phyloP scores from a whole-genome alignment of 2,797 vertebrate species.

The Brotula barbata region DNA sequence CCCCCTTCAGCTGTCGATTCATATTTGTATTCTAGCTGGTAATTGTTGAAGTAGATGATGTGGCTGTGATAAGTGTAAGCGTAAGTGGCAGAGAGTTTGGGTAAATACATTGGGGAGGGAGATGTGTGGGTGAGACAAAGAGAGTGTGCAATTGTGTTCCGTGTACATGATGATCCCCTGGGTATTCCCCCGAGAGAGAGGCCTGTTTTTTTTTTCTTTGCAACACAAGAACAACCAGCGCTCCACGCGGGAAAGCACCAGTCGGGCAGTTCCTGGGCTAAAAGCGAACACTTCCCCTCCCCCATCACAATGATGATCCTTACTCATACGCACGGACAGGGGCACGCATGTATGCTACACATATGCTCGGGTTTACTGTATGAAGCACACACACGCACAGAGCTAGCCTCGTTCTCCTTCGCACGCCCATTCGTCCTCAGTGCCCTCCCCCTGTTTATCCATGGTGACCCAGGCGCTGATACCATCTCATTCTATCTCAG shows the following conservation, averaged over 20 bases:
- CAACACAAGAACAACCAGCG: conserved; percentile 64
- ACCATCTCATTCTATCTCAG: conserved; percentile 80
- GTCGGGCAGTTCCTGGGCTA: conserved; percentile 70
- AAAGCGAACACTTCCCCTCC: conserved; percentile 61
- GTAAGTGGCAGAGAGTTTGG: conserved; percentile 37
- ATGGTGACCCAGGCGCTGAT: conserved; percentile 72
- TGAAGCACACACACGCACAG: conserved; percentile 31
- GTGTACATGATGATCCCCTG: conserved; percentile 62
- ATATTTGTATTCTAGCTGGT: conserved; percentile 27
- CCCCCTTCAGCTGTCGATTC: conserved; percentile 28
- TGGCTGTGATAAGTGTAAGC: conserved; percentile 35
- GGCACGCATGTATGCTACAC: conserved; percentile 39
- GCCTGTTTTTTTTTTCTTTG: conserved; percentile 58
- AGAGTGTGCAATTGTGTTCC: conserved; percentile 57
- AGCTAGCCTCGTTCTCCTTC: conserved; percentile 61
- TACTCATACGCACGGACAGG: conserved; percentile 37
- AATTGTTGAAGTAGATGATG: conserved; percentile 38
- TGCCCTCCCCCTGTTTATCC: conserved; percentile 76
- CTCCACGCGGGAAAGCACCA: conserved; percentile 62
- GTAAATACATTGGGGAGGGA: conserved; percentile 52
- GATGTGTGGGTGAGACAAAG: conserved; percentile 58
- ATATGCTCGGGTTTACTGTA: conserved; percentile 51
- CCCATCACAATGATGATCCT: conserved; percentile 55
- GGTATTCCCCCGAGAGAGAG: conserved; percentile 49
- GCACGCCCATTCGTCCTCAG: conserved; percentile 64